phyloP scores from a whole-genome alignment of 2,113 vertebrate genomes.

The Thomomys bottae region DNA sequence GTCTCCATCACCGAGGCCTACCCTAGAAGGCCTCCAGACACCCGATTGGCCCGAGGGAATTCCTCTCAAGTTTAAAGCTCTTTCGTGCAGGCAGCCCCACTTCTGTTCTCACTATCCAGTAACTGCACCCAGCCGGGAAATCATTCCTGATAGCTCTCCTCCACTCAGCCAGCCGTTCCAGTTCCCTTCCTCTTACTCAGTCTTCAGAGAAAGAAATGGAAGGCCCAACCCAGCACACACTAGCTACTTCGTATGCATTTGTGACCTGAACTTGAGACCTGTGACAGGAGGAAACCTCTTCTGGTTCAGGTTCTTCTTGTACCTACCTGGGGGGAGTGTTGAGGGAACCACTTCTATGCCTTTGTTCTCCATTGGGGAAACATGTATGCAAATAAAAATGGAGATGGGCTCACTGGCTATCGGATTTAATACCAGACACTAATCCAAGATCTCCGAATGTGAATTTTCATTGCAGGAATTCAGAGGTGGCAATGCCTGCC shows the following conservation, averaged over 20 bases:
- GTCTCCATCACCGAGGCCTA: not conserved
- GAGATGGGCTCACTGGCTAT: not conserved
- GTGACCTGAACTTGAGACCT: slow-evolving; percentile 26
- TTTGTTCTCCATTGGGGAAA: not conserved
- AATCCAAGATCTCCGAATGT: slow-evolving; percentile 23
- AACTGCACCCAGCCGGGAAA: not conserved
- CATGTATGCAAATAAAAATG: not conserved
- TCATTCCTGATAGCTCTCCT: not conserved
- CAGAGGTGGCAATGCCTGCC: too few species aligned
- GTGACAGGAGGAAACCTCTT: not conserved
- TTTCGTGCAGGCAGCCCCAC: not conserved
- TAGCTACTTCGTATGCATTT: not conserved
- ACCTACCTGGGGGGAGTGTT: not conserved
- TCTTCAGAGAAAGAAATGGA: slow-evolving; percentile 49
- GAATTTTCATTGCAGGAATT: slow-evolving; percentile 48
- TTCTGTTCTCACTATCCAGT: not conserved
- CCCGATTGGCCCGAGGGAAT: not conserved
- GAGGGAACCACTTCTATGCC: not conserved
- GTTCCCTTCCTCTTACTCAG: slow-evolving; percentile 30
- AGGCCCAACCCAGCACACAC: not conserved
- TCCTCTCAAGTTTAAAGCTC: slow-evolving; percentile 27
- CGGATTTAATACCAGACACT: not conserved
- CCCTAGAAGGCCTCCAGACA: not conserved
- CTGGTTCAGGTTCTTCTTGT: not conserved
- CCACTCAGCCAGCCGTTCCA: not conserved